These are phyloP conservation scores for Sarotherodon lohbergeri DNA, from an alignment of 2,113 vertebrate species.

Conservation along the genomic window DNA sequence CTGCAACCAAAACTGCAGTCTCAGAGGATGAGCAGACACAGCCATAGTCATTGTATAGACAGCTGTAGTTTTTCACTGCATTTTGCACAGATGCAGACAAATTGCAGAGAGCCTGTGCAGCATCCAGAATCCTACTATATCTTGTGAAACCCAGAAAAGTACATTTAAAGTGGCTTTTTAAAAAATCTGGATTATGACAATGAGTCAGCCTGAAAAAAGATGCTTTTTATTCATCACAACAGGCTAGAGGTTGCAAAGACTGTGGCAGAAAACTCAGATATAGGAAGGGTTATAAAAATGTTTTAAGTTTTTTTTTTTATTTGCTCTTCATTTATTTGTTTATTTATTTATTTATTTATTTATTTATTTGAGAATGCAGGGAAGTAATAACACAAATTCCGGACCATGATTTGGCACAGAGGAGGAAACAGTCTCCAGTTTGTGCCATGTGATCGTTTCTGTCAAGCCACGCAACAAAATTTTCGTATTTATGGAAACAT, in stretches of 20 bases:
- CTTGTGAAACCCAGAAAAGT: background rate
- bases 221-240: background rate
- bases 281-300: background rate
- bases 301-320: background rate
- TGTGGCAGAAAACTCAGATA: background rate
- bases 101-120: background rate
- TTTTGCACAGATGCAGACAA: background rate
- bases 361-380: background rate
- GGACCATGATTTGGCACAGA: background rate
- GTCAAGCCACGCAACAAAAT: background rate
- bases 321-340: background rate
- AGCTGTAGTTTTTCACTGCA: background rate
- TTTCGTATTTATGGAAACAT: background rate
- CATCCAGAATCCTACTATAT: background rate
- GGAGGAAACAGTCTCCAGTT: background rate
- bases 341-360: background rate
- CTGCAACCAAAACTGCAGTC: background rate
- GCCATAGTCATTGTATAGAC: background rate
- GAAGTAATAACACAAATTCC: background rate
- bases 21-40: background rate
- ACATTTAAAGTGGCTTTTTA: background rate
- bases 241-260: background rate
- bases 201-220: background rate
- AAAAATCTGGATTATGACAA: background rate
- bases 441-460: background rate